Evolutionary conservation across 2,113 vertebrate genomes (phyloP).

Genomic region (Nothocercus nigrocapillus): DNA sequence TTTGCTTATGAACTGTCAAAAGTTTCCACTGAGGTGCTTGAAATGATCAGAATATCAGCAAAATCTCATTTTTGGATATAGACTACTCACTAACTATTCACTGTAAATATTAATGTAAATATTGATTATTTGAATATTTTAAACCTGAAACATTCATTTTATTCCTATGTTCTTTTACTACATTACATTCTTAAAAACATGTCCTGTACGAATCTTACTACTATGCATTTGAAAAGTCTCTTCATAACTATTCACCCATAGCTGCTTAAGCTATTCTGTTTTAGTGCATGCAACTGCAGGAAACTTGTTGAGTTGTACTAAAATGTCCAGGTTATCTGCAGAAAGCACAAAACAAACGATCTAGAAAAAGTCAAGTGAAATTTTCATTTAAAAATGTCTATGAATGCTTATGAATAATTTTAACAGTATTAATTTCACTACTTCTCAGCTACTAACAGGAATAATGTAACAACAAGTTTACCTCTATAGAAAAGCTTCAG

Average conservation of each 20-base stretch:
- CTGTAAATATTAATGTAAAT: not conserved
- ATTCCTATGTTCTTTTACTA: not conserved
- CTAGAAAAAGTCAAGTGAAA: not conserved
- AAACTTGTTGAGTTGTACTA: not conserved
- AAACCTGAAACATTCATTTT: not conserved
- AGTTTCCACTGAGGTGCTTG: not conserved
- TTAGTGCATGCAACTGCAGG: not conserved
- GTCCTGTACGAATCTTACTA: not conserved
- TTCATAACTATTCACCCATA: not conserved
- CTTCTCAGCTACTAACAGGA: not conserved
- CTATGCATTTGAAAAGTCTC: not conserved
- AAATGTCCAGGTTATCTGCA: not conserved
- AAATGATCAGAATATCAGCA: not conserved
- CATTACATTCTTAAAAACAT: not conserved
- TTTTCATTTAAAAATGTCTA: not conserved
- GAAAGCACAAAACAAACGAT: not conserved
- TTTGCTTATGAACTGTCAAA: not conserved
- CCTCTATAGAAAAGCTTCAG: not conserved
- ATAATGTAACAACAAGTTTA: not conserved
- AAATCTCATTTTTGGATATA: not conserved
- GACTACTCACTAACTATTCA: not conserved
- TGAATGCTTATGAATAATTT: not conserved
- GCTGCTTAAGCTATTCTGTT: not conserved
- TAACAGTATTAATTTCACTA: not conserved
- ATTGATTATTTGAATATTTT: not conserved